Evolutionary conservation across 2,797 vertebrate genomes (phyloP), one percentile per base, ranked within the genome.

Genomic region (Momotus momota): DNA sequence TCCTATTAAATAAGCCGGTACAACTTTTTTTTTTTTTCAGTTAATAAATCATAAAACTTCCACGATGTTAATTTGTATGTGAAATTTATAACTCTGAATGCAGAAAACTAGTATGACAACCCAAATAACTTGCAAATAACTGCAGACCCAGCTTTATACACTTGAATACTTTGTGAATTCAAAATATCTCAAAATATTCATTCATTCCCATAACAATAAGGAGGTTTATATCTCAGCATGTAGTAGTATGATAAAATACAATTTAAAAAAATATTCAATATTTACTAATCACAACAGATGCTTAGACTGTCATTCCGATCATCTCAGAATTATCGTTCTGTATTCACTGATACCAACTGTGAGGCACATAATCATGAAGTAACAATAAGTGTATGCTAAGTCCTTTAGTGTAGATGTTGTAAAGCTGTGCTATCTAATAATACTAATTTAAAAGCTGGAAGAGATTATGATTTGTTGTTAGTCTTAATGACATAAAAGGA

Each of bases 1-100:
- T 13, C 9, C 5, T 48, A 80, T 6, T 40, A 73, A 87, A 77
- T 14, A 75, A 77, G 5, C 2, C 41, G 75, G 22, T 51, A 26
- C 0, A 75, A 52, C 38, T 12, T 14, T 27, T 19, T 20, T 23
- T 16, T 29, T 60, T 15, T 14, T 4, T 2, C 8, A 8, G 2
- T 43, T 71, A 86, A 27, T 60, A 78, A 57, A 64, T 60, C 25
- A 51, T 13, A 73, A 11, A 29, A 54, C 35, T 14, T 54, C 20
- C 10, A 16, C 10, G 9, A 8, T 74, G 6, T 48, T 58, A 40
- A n/a, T 90, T 57, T 62, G 14, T 31, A 80, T 4, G 2, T 4
- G 2, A 67, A 84, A 67, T 26, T 52, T 77, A 2, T 16, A 88
- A 71, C 25, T 46, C n/a, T 57, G 23, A 82, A 65, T 23, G 17